phyloP scores from a whole-genome alignment of 2,888 invertebrate species.

The Dynastes maya region DNA sequence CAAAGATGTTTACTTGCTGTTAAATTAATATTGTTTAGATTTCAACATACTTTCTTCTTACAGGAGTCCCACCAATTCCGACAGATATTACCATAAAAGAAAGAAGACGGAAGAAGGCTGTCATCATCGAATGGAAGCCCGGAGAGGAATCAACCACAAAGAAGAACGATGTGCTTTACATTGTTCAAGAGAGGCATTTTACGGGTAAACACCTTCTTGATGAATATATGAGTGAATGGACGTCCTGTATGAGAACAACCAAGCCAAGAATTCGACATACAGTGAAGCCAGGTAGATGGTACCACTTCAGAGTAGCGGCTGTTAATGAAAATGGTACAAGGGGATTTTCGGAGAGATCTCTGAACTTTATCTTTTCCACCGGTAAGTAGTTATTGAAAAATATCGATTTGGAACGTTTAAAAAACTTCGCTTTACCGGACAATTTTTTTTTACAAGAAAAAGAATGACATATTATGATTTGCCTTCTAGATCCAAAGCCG shows the following conservation, averaged over 20 bases:
- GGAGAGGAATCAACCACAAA: conserved; percentile 60
- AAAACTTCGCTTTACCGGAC: too few species aligned
- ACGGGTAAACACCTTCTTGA: conserved; percentile 79
- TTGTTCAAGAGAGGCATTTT: conserved; percentile 82
- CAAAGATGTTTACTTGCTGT: too few species aligned
- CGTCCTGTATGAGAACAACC: conserved; percentile 72
- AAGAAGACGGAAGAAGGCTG: conserved; percentile 71
- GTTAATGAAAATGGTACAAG: conserved; percentile 81
- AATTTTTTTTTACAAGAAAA: too few species aligned
- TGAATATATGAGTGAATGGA: conserved; percentile 79
- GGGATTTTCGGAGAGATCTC: conserved; percentile 79
- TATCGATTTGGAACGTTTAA: background rate
- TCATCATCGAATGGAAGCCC: conserved; percentile 68
- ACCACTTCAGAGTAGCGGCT: conserved; percentile 85
- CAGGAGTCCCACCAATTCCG: conserved; percentile 78
- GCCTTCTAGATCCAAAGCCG: conserved; percentile 73
- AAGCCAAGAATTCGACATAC: conserved; percentile 74
- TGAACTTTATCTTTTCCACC: conserved; percentile 74
- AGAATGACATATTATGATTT: background rate
- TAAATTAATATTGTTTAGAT: background rate
- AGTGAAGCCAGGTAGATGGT: conserved; percentile 82
- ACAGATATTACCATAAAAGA: conserved; percentile 75
- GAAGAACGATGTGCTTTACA: conserved; percentile 69
- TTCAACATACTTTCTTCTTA: conserved; percentile 53
- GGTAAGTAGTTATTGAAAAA: conserved; percentile 58